Base-by-base conservation (phyloP, 2,888 invertebrate species). In the Leptogaster cylindrica region DNA sequence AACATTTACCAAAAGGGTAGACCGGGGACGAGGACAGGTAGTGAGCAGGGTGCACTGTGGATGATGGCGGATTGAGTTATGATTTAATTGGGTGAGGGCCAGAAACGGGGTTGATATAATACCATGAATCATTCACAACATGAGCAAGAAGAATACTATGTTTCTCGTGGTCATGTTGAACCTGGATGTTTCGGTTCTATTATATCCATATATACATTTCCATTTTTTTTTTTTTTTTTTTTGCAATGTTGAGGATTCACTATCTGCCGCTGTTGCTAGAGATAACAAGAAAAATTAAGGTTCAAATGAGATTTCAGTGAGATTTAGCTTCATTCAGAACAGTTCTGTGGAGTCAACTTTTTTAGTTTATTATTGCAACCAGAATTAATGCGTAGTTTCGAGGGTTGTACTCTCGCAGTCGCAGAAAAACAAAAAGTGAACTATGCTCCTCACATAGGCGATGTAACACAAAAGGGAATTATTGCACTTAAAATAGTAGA, bases 21-120 rank as follows among this genome's bases (percentile, higher is more conserved):
- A 4, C 3, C 3, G 39, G 39, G 39, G 10, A 12, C 39, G n/a
- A n/a, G n/a, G n/a, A n/a, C n/a, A n/a, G n/a, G n/a, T n/a, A n/a
- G n/a, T n/a, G n/a, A n/a, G n/a, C 16, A 46, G 20, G 44, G 14
- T 44, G 46, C 46, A 5, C 23, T 4, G 41, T n/a, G 39, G 55
- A 39, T 12, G 23, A 20, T 55, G 20, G 36, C 23, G 55, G 36
- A 55, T 55, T 55, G 55, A 55, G 55, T 55, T 55, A 55, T 55
- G 55, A 55, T 55, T 55, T 55, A 55, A 55, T 55, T 55, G 55
- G 55, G 55, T 55, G 36, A 55, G 55, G 55, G 36, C 55, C 55
- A 55, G 23, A 55, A 55, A 55, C 39, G 20, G 10, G 55, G 33
- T 33, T 55, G 36, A 39, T 33, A 20, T 36, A 55, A 55, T 55